phyloP scores from a whole-genome alignment of 2,888 invertebrate species.

The Galeruca laticollis region DNA sequence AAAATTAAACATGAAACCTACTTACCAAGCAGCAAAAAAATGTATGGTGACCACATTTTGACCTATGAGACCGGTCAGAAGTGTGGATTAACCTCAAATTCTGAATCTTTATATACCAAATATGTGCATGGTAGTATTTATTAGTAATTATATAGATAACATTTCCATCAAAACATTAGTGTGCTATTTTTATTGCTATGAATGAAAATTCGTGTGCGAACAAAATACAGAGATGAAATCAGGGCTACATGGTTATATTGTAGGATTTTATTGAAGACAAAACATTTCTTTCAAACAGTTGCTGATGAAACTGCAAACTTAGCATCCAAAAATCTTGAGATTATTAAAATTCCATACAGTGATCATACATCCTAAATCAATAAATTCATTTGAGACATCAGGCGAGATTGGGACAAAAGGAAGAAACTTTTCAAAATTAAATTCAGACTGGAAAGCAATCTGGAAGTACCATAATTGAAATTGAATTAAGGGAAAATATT shows the following conservation, averaged over 20 bases:
- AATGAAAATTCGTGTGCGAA: neutral
- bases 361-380: no score
- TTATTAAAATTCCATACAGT: no score
- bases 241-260: neutral
- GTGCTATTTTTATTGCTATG: neutral
- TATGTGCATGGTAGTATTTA: neutral
- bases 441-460: no score
- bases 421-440: no score
- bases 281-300: neutral
- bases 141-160: constrained; percentile 10
- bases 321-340: no score
- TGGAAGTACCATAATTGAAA: no score
- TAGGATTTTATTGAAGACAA: neutral
- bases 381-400: no score
- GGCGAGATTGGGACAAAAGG: no score
- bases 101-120: constrained; percentile 15
- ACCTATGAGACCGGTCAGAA: constrained; percentile 30
- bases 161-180: constrained; percentile 5
- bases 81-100: constrained; percentile 18
- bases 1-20: constrained; percentile 37
- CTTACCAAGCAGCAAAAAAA: constrained; percentile 63
- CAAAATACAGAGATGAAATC: neutral
- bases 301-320: no score
- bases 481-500: no score
- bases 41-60: constrained; percentile 63